Evolutionary conservation across 2,113 vertebrate genomes (phyloP).

Genomic region (Larimichthys crocea): DNA sequence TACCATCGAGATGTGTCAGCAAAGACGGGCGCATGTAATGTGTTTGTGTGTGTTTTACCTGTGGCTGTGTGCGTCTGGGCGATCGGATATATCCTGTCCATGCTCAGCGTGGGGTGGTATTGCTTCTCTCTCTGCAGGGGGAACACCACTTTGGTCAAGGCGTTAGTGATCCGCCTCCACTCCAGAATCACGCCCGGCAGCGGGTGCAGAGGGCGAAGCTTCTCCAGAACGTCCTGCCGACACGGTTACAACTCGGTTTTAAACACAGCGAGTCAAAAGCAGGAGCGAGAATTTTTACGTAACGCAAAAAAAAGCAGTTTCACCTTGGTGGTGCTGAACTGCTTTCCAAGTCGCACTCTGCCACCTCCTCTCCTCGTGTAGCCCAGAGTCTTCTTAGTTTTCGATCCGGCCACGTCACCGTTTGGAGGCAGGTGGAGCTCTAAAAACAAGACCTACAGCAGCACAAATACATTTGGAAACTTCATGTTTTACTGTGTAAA

Average conservation of each 20-base stretch:
- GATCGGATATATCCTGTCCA: conserved; percentile 94
- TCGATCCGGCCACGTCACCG: conserved; percentile 84
- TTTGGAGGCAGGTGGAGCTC: conserved; percentile 94
- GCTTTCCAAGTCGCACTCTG: conserved; percentile 85
- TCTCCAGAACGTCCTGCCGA: conserved; percentile 92
- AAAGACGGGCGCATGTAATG: neutral
- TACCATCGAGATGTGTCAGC: neutral
- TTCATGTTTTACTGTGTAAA: too few relatives aligned
- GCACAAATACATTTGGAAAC: neutral
- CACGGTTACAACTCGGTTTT: conserved; percentile 28
- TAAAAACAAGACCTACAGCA: conserved; percentile 90
- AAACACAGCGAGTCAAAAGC: neutral
- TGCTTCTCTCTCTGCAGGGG: conserved; percentile 92
- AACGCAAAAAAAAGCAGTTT: neutral
- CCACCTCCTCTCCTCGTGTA: conserved; percentile 87
- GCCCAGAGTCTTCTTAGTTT: conserved; percentile 92
- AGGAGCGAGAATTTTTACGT: neutral
- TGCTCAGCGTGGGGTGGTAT: conserved; percentile 85
- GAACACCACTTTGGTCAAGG: conserved; percentile 95
- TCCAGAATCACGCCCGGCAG: conserved; percentile 94
- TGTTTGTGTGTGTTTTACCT: conserved; percentile 79
- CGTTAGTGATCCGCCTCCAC: conserved; percentile 96
- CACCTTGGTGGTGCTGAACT: conserved; percentile 97
- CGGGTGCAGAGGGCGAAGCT: conserved; percentile 90
- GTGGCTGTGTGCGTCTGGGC: conserved; percentile 96